phyloP scores from a whole-genome alignment of 2,888 invertebrate species.

The Diogma glabrata region DNA sequence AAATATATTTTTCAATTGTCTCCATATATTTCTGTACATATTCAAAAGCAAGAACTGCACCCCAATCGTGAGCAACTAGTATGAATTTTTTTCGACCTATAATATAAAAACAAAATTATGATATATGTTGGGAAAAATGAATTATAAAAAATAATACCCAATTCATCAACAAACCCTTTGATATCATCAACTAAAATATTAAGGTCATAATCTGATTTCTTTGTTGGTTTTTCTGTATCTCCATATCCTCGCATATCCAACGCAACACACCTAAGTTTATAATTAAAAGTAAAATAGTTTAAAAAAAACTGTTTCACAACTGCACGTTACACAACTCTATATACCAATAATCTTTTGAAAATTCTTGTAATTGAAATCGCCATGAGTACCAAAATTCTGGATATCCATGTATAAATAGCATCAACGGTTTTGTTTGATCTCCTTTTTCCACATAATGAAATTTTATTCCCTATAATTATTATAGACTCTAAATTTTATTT shows the following conservation, averaged over 20 bases:
- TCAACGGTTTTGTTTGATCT: conserved; percentile 47
- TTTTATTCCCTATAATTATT: conserved; percentile 48
- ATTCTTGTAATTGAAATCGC: conserved; percentile 55
- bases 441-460: conserved; percentile 60
- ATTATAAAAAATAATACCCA: too few species aligned
- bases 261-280: conserved; percentile 57
- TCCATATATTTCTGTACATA: conserved; percentile 44
- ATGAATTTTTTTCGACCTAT: conserved; percentile 42
- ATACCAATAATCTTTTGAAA: conserved; percentile 50
- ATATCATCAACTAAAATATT: conserved; percentile 46
- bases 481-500: too few species aligned
- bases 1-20: conserved; percentile 41
- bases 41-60: conserved; percentile 45
- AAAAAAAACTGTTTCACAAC: too few species aligned
- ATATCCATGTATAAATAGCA: conserved; percentile 62
- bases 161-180: conserved; percentile 42
- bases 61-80: conserved; percentile 58
- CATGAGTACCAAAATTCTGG: conserved; percentile 72
- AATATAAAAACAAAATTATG: too few species aligned
- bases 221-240: conserved; percentile 52
- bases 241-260: conserved; percentile 59
- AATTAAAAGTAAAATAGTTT: too few species aligned
- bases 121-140: conserved; percentile 7
- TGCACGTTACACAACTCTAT: too few species aligned
- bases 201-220: conserved; percentile 39